Base-by-base conservation (phyloP, 1,140 invertebrate species). In the Littorina saxatilis region DNA sequence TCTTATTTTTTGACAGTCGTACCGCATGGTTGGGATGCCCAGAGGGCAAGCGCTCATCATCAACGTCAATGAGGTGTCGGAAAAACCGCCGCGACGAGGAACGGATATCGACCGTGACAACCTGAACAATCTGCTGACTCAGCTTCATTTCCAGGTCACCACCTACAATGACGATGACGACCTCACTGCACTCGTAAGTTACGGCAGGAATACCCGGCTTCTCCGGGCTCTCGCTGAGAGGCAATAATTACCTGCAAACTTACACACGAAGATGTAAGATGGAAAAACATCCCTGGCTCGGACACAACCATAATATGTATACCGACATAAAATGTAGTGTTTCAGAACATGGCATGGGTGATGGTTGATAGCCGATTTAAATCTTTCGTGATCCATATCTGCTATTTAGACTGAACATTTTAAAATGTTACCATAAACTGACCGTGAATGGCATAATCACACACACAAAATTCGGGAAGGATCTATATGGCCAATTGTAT, bases 91-190 rank as follows among this genome's bases (percentile, higher is more conserved):
- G 1, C 55, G 90, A 9, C 73, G 85, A 40, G 90, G 90, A 0
- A 91, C 90, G 0, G 86, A 91, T 78, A 89, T 91, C 35, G 90
- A 91, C 70, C 78, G 87, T 27, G 87, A 89, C 55, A 92, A 91
- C 73, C 82, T 92, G 13, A 79, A 88, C 37, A 86, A 87, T 43
- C 84, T 91, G 17, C 85, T 91, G 35, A 81, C 79, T 13, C 91
- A 92, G 81, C 84, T 92, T 13, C 88, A 91, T 43, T 92, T 91
- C 80, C 83, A 87, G 72, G 86, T 89, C 15, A 79, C 80, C 27
- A 84, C 88, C 1, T 87, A 87, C 39, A 88, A 90, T 81, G 89
- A 90, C 66, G 27, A 70, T 7, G 86, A 89, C 82, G 88, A 86
- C 17, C 85, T 91, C 11, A 88, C 88, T 20, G 90, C 90, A 1